A percentile compares a stretch with the other conserved stretches of the same genome.
Conservation (phyloP, 2,113 vertebrate genomes). For the Crotalus tigris region DNA sequence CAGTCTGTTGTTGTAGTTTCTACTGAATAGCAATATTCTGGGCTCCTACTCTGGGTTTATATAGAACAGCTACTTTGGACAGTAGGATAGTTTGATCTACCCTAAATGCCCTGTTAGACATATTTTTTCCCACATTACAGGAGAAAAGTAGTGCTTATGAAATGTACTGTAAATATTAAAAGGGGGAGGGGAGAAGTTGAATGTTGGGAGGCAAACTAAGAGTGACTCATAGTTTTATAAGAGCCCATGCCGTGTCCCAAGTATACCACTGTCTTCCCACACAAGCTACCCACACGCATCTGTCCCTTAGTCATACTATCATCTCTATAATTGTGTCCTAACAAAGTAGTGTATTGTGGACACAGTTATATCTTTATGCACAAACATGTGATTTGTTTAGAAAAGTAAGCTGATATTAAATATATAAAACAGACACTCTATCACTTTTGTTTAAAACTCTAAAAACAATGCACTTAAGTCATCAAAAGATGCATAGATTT, state of each 20-base stretch:
- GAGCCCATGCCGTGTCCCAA: background rate
- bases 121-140: background rate
- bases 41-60: background rate
- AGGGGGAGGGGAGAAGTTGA: background rate
- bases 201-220: background rate
- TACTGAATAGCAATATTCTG: background rate
- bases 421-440: background rate
- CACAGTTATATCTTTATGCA: background rate
- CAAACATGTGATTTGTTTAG: background rate
- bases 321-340: conserved; percentile 5
- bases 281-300: conserved; percentile 14
- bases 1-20: background rate
- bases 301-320: conserved; percentile 18
- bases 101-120: background rate
- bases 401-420: background rate
- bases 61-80: background rate
- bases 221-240: background rate
- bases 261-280: conserved; percentile 11
- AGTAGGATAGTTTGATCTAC: background rate
- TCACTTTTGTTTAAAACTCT: background rate
- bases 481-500: background rate
- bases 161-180: background rate
- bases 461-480: background rate
- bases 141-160: background rate
- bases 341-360: background rate